Percentiles rank a stretch among this genome's conserved stretches.
Evolutionary conservation across 2,113 vertebrate genomes (phyloP).

Genomic region (Rousettus leschenaultii): DNA sequence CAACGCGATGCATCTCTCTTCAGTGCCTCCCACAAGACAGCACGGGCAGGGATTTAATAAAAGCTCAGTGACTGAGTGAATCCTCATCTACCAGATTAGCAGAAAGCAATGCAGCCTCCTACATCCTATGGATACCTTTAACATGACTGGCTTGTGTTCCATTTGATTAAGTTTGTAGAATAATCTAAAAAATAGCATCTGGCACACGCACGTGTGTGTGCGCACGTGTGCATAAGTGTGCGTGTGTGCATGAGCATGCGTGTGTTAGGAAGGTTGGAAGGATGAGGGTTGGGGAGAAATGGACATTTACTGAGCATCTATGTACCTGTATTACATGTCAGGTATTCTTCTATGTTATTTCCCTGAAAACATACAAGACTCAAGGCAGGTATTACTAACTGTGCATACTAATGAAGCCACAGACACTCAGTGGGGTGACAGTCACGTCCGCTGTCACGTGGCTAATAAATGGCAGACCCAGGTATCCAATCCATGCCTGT

Average conservation of each 20-base stretch:
- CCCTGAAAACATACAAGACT: neutral
- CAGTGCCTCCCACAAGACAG: neutral
- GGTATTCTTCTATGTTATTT: neutral
- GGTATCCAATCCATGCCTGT: neutral
- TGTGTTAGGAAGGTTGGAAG: neutral
- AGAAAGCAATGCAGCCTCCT: neutral
- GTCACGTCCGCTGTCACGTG: neutral
- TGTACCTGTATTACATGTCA: too few species aligned
- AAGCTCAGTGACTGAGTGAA: neutral
- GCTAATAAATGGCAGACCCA: neutral
- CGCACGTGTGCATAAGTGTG: fast-evolving
- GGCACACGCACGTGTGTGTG: too few species aligned
- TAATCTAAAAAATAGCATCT: neutral
- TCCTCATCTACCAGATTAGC: neutral
- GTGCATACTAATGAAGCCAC: neutral
- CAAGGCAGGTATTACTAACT: neutral
- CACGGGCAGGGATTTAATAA: neutral
- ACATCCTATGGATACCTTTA: neutral
- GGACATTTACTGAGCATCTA: neutral
- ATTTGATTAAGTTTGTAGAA: neutral
- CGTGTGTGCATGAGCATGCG: fast-evolving
- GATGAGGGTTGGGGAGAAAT: neutral
- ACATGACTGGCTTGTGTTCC: neutral
- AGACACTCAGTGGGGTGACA: neutral
- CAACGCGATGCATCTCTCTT: neutral